Evolutionary conservation across 2,113 vertebrate species (phyloP).

Genomic region (Zonotrichia leucophrys): DNA sequence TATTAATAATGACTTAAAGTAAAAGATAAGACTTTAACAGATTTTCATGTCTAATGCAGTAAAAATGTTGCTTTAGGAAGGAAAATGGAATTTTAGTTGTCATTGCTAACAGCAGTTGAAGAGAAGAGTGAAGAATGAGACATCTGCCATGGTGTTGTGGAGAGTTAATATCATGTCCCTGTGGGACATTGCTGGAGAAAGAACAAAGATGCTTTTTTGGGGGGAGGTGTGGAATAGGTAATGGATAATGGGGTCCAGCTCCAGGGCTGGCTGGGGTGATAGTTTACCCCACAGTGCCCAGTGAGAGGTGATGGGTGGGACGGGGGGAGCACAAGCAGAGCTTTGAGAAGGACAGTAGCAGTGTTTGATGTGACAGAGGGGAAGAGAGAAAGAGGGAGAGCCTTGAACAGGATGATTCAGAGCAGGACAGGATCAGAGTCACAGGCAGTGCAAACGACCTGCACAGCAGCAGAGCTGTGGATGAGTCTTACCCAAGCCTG

Average conservation of each 20-base stretch:
- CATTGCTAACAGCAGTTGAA: background rate
- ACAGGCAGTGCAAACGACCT: background rate
- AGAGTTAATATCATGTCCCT: background rate
- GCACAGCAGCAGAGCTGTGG: rapidly evolving
- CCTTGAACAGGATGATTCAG: rapidly evolving
- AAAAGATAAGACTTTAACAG: background rate
- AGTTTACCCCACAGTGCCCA: background rate
- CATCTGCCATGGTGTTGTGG: background rate
- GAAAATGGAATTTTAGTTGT: background rate
- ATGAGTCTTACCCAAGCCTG: rapidly evolving
- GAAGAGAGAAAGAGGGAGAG: rapidly evolving
- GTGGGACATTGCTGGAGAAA: background rate
- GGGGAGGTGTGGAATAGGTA: background rate
- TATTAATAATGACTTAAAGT: background rate
- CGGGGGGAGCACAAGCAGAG: background rate
- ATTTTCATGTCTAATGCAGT: background rate
- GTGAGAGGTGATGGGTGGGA: background rate
- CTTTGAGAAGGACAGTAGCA: background rate
- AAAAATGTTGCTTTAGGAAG: background rate
- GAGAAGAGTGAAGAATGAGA: background rate
- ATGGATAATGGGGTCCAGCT: background rate
- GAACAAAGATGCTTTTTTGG: background rate
- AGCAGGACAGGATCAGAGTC: background rate
- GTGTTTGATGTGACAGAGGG: background rate
- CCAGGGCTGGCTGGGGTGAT: background rate